phyloP scores from a whole-genome alignment of 2,888 invertebrate genomes.

The Digitonthophagus gazella region DNA sequence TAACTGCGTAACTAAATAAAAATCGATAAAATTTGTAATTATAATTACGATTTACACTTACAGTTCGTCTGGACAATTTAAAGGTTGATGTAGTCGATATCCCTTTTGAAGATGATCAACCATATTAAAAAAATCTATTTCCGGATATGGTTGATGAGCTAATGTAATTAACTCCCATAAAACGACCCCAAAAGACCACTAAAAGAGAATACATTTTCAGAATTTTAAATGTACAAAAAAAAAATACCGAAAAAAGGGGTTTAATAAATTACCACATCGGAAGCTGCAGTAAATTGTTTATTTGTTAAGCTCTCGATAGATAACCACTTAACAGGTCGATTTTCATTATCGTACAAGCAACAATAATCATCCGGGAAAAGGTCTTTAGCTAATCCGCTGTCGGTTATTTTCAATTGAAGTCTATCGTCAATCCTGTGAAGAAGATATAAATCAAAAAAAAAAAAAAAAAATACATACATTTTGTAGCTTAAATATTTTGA shows the following conservation, averaged over 20 bases:
- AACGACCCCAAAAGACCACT: conserved; percentile 95
- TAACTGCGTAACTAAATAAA: conserved; percentile 65
- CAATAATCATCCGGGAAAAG: conserved; percentile 92
- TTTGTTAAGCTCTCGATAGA: conserved; percentile 82
- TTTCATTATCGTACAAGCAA: conserved; percentile 90
- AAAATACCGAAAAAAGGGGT: not conserved
- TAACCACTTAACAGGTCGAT: conserved; percentile 93
- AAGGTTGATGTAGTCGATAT: conserved; percentile 85
- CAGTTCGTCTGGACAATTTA: conserved; percentile 95
- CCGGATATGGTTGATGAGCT: conserved; percentile 85
- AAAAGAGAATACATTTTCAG: conserved; percentile 35
- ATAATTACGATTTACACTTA: conserved; percentile 56
- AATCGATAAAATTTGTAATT: no score
- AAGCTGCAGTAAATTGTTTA: conserved; percentile 78
- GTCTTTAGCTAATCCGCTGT: conserved; percentile 85
- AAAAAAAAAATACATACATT: conserved; percentile 11
- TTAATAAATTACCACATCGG: conserved; percentile 77
- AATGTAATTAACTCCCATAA: conserved; percentile 92
- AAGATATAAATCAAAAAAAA: not conserved
- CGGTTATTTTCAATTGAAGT: conserved; percentile 80
- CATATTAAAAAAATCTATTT: conserved; percentile 91
- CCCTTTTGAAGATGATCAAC: conserved; percentile 83
- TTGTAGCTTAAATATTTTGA: conserved; percentile 11
- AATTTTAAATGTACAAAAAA: not conserved
- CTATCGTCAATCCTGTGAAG: conserved; percentile 68